Evolutionary conservation across 2,888 invertebrate genomes (phyloP).

Genomic region (Torymus tubicola): DNA sequence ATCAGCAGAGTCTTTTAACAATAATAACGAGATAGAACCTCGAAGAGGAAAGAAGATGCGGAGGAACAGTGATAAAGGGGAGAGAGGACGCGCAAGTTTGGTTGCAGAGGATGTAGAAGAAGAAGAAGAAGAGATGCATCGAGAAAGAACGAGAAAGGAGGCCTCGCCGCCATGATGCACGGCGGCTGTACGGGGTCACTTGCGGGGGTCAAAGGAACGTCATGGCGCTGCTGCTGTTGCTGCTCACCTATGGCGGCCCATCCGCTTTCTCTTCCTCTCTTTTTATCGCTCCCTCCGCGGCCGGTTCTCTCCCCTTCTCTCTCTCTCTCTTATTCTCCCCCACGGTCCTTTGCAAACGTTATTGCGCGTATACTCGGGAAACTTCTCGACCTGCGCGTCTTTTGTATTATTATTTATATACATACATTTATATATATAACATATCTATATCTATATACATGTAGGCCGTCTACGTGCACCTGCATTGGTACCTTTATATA

Average conservation of each 20-base stretch:
- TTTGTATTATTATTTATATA: too few relatives aligned
- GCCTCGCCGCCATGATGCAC: slow-evolving; percentile 74
- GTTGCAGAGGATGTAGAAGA: too few relatives aligned
- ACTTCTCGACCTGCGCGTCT: too few relatives aligned
- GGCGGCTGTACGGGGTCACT: slow-evolving; percentile 70
- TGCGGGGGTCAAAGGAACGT: slow-evolving; percentile 73
- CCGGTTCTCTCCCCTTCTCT: not conserved
- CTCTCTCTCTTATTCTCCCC: not conserved
- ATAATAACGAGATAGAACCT: too few relatives aligned
- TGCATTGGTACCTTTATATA: too few relatives aligned
- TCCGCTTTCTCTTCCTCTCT: slow-evolving; percentile 47
- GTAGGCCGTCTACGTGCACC: too few relatives aligned
- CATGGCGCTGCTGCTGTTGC: slow-evolving; percentile 68
- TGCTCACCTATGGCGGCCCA: slow-evolving; percentile 68
- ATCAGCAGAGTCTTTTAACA: too few relatives aligned
- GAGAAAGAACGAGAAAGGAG: not conserved
- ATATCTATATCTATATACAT: too few relatives aligned
- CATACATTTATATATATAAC: too few relatives aligned
- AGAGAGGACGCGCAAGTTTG: too few relatives aligned
- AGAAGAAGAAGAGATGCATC: not conserved
- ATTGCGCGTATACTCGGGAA: not conserved
- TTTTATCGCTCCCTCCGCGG: slow-evolving; percentile 39
- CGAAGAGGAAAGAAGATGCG: too few relatives aligned
- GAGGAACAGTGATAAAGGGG: too few relatives aligned
- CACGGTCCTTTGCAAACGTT: not conserved